Evolutionary conservation across 2,797 vertebrate genomes (phyloP).

Genomic region (Paratrypauchen microcephalus): DNA sequence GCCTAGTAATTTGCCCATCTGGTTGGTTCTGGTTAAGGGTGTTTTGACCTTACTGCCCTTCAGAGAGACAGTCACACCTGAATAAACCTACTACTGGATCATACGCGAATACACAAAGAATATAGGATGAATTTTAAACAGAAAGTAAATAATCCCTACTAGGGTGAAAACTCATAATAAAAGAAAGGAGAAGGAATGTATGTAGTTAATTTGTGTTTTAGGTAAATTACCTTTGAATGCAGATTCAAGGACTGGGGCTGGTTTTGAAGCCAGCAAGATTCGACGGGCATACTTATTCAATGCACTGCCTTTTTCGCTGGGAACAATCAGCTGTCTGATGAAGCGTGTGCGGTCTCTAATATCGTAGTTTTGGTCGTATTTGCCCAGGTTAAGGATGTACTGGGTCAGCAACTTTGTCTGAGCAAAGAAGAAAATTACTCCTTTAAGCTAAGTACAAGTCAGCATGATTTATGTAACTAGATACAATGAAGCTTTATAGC

Average conservation of each 20-base stretch:
- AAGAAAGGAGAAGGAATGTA: background rate
- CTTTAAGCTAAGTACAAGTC: background rate
- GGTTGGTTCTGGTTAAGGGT: constrained; percentile 66
- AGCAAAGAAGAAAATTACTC: background rate
- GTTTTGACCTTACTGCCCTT: constrained; percentile 67
- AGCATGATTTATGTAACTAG: background rate
- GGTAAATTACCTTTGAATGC: constrained; percentile 89
- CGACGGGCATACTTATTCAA: constrained; percentile 96
- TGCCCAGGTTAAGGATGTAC: constrained; percentile 97
- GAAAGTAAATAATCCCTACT: constrained; percentile 24
- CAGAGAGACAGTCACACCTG: constrained; percentile 57
- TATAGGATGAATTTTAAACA: constrained; percentile 25
- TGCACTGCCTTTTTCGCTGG: constrained; percentile 91
- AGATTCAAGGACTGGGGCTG: constrained; percentile 92
- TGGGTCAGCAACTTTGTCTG: constrained; percentile 98
- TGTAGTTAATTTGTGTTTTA: background rate
- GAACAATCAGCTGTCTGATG: constrained; percentile 97
- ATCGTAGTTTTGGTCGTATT: constrained; percentile 98
- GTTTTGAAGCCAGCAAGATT: constrained; percentile 94
- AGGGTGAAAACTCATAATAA: constrained; percentile 19
- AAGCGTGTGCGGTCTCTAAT: constrained; percentile 98
- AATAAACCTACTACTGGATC: constrained; percentile 58
- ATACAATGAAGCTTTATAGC: background rate
- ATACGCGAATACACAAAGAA: constrained; percentile 12
- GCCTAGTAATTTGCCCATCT: constrained; percentile 72